Conservation (phyloP, 1,140 invertebrate genomes). For the Diuraphis noxia region DNA sequence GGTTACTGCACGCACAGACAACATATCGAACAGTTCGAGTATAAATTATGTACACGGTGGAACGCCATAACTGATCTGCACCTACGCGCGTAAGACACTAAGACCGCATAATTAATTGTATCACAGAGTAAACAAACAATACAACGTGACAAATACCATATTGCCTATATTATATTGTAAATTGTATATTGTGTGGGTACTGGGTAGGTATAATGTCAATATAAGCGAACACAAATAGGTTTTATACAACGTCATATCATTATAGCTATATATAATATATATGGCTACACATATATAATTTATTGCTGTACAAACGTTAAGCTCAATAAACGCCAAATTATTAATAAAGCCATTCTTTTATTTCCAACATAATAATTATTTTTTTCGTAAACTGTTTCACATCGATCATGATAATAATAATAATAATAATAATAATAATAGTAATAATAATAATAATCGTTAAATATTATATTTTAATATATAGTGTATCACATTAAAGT, state of each 20-base stretch:
- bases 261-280: background rate
- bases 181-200: no score
- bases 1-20: background rate
- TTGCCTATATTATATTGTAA: background rate
- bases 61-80: background rate
- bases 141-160: background rate
- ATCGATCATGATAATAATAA: background rate
- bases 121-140: background rate
- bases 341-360: slow-evolving; percentile 20
- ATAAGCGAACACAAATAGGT: background rate
- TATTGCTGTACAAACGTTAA: background rate
- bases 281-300: no score
- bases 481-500: background rate
- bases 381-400: slow-evolving; percentile 7
- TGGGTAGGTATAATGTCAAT: background rate
- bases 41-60: background rate
- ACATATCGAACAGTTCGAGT: background rate
- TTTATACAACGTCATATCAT: background rate
- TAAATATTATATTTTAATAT: background rate
- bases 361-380: background rate
- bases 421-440: background rate
- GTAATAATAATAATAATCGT: background rate
- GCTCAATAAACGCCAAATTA: background rate
- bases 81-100: no score
- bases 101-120: background rate